Conservation (phyloP, 2,113 vertebrate species). For the Ranitomeya imitator region DNA sequence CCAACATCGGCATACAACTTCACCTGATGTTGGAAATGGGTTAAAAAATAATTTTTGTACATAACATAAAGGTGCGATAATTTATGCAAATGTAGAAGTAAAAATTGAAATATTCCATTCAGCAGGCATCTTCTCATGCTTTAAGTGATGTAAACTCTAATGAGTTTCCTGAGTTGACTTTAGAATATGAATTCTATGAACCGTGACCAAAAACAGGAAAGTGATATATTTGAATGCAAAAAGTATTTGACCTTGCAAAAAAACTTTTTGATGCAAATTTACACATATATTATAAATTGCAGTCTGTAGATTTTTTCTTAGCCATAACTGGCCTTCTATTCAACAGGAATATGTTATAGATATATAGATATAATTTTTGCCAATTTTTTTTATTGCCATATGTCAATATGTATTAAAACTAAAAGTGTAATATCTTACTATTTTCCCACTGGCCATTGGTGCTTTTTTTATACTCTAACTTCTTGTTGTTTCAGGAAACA, state of each 20-base stretch:
- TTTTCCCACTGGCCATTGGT: too few species aligned
- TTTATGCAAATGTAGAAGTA: neutral
- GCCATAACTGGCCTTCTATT: neutral
- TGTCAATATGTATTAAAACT: too few species aligned
- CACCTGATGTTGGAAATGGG: too few species aligned
- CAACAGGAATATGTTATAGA: neutral
- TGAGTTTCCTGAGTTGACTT: neutral
- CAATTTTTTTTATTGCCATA: too few species aligned
- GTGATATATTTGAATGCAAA: conserved; percentile 35
- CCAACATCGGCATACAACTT: too few species aligned
- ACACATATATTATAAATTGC: neutral
- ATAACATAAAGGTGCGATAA: too few species aligned
- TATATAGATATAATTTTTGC: too few species aligned
- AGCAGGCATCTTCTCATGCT: neutral
- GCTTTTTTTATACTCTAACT: too few species aligned
- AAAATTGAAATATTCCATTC: neutral
- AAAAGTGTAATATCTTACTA: too few species aligned
- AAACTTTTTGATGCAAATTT: conserved; percentile 36
- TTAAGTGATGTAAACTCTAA: conserved; percentile 6
- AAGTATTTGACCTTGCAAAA: conserved; percentile 43
- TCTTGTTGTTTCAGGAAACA: too few species aligned
- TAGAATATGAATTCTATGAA: conserved; percentile 10
- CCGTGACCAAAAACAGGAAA: conserved; percentile 31
- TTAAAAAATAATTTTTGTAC: too few species aligned
- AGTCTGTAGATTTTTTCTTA: neutral